Percentiles rank a stretch among this genome's conserved stretches.
Evolutionary conservation across 2,797 vertebrate species (phyloP).

Genomic region (Manis javanica): DNA sequence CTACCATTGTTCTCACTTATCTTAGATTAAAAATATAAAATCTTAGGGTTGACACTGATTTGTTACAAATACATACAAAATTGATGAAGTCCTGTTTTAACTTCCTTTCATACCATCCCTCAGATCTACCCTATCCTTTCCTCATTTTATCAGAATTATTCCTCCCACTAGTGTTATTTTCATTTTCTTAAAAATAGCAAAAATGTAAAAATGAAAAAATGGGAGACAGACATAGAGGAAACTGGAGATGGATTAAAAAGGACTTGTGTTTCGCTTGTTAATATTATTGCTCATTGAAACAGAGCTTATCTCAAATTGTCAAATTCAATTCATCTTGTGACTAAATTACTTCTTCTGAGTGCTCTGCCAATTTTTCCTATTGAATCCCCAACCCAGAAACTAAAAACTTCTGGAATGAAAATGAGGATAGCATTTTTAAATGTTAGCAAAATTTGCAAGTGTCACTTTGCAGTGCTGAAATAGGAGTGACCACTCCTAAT

Average conservation of each 20-base stretch:
- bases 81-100: neutral
- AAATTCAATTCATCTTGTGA: neutral
- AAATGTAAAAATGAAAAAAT: slow-evolving; percentile 10
- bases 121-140: neutral
- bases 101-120: neutral
- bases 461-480: neutral
- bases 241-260: slow-evolving; percentile 51
- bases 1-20: neutral
- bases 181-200: slow-evolving; percentile 64
- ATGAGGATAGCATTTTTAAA: neutral
- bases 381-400: neutral
- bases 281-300: neutral
- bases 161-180: slow-evolving; percentile 59
- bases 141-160: slow-evolving; percentile 43
- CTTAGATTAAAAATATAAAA: slow-evolving; percentile 1
- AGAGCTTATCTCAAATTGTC: neutral
- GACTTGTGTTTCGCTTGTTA: neutral
- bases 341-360: neutral
- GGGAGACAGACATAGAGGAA: neutral
- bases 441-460: neutral
- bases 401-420: neutral
- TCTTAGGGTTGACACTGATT: neutral
- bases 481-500: neutral
- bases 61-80: neutral
- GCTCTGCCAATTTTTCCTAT: neutral